Base-by-base conservation (phyloP, 2,888 invertebrate genomes). In the Tetropium fuscum region DNA sequence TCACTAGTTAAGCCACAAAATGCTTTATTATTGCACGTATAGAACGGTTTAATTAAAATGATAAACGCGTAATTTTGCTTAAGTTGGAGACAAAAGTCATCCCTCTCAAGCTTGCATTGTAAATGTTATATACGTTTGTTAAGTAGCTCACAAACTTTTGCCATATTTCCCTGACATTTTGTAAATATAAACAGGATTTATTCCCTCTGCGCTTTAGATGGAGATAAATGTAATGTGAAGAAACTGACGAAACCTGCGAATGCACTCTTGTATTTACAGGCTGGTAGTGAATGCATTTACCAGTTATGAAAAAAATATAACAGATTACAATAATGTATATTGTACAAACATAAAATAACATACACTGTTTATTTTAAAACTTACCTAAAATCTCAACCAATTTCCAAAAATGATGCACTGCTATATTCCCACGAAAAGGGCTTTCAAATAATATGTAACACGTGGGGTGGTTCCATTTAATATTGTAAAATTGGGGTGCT, bases 31-130 rank as follows among this genome's bases (percentile, higher is more conserved):
- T 65, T 54, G 57, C 54, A 13, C 53, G 16, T 41, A 7, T 27
- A 53, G 53, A 53, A 48, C 65, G 63, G 54, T 56, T 64, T 65
- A 72, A 72, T 72, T 72, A 72, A 72, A 66, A 72, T 72, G 70
- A 72, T 66, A 68, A 66, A 72, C 68, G 64, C 61, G 62, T 57
- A 58, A 61, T 65, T 59, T 68, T 56, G 66, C 66, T 56, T 64
- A 62, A 60, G 43, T 60, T 57, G 53, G 43, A 38, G 36, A 64
- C 64, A 60, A 64, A 67, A 65, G 63, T 60, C 58, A 41, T 15
- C 56, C 58, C 54, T 32, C 43, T 27, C 54, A 44, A 51, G 58
- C 63, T 64, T 48, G 58, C 59, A 57, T 64, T 62, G 64, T 61
- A 59, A 61, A 58, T 49, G 58, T 56, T 59, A 59, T 59, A 57